Evolutionary conservation across 2,797 vertebrate species (phyloP).

Genomic region (Crenichthys baileyi): DNA sequence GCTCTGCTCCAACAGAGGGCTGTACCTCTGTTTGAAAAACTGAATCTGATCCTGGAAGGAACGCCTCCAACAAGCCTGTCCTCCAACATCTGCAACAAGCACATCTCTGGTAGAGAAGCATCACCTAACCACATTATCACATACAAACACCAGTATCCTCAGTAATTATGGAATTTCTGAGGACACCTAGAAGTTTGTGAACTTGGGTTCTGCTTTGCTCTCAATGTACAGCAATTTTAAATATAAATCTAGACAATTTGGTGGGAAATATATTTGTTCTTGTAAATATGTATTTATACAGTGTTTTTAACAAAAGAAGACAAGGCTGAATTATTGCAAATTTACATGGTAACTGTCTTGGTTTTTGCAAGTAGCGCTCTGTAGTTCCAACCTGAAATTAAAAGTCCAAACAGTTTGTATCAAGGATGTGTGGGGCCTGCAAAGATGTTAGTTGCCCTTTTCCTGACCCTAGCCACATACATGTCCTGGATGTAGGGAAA

Average conservation of each 20-base stretch:
- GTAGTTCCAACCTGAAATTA: not conserved
- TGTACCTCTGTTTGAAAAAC: conserved; percentile 82
- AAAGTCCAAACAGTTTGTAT: not conserved
- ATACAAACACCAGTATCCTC: not conserved
- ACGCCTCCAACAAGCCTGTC: conserved; percentile 59
- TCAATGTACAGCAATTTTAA: no score
- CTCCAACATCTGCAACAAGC: conserved; percentile 58
- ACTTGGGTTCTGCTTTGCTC: no score
- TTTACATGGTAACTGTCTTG: not conserved
- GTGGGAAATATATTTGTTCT: no score
- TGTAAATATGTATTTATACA: not conserved
- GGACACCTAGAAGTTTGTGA: not conserved
- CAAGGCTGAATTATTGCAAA: not conserved
- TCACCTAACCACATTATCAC: not conserved
- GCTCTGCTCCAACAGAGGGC: conserved; percentile 74
- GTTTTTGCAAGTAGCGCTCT: not conserved
- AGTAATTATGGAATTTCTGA: not conserved
- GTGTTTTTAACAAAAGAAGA: not conserved
- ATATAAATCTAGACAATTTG: no score
- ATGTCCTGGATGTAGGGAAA: not conserved
- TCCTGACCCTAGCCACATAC: not conserved
- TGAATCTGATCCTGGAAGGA: conserved; percentile 76
- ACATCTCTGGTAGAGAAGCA: conserved; percentile 55
- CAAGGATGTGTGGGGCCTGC: not conserved
- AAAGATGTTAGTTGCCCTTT: not conserved